Conservation (phyloP, 23 tunicate species). For the Ciona savignyi region DNA sequence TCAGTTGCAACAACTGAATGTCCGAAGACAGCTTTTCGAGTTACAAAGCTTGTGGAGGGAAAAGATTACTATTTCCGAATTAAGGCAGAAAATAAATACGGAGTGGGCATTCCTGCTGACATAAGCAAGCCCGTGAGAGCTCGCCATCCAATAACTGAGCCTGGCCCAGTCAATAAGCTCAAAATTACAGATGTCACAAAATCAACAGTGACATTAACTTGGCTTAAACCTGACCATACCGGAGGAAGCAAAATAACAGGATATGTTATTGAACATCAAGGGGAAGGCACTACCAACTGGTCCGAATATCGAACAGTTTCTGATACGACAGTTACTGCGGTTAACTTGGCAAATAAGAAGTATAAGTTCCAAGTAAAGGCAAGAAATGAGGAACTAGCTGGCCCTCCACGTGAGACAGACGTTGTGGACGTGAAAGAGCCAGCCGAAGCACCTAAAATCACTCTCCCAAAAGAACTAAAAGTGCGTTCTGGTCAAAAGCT, state of each 20-base stretch:
- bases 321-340: conserved; percentile 62
- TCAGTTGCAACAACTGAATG: conserved; percentile 68
- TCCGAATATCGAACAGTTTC: conserved; percentile 60
- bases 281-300: conserved; percentile 76
- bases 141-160: conserved; percentile 55
- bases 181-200: conserved; percentile 75
- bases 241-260: conserved; percentile 89
- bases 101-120: conserved; percentile 69
- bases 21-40: conserved; percentile 65
- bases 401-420: conserved; percentile 52
- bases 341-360: conserved; percentile 36
- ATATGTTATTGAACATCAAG: conserved; percentile 65
- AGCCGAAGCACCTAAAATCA: conserved; percentile 53
- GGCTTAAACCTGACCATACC: conserved; percentile 75
- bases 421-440: conserved; percentile 84
- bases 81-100: conserved; percentile 88
- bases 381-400: conserved; percentile 60
- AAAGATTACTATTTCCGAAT: conserved; percentile 91
- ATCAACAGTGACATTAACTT: conserved; percentile 59
- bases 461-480: conserved; percentile 42
- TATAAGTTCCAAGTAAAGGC: conserved; percentile 87
- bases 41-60: conserved; percentile 62
- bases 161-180: conserved; percentile 78
- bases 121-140: conserved; percentile 57
- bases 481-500: conserved; percentile 50